Percentiles rank a stretch among this genome's conserved stretches.
These are phyloP conservation scores for Eospalax fontanierii DNA, from an alignment of 2,797 vertebrate species.

Conservation along the genomic window DNA sequence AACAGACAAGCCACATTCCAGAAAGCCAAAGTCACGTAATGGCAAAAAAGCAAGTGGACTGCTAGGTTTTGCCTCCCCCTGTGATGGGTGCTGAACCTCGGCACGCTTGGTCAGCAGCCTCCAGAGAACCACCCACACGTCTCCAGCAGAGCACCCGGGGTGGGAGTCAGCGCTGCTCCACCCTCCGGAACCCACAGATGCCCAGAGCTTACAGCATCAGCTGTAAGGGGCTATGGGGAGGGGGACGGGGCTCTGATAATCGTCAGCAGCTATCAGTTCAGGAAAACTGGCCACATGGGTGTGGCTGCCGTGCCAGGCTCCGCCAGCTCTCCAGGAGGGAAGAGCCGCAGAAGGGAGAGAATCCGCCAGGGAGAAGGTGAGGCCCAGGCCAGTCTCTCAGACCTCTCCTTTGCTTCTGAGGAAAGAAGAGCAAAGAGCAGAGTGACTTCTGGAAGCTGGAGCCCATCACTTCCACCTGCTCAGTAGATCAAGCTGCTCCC, in stretches of 20 bases:
- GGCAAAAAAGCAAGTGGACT: neutral
- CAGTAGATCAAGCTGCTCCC: too few species aligned
- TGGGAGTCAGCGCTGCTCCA: too few species aligned
- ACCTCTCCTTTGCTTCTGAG: neutral
- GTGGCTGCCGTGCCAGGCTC: neutral
- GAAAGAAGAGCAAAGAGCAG: neutral
- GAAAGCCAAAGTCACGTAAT: neutral
- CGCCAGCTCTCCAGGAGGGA: neutral
- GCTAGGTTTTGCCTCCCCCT: neutral
- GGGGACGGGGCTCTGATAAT: neutral
- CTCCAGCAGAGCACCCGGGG: neutral
- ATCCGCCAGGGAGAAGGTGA: neutral
- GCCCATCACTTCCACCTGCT: neutral
- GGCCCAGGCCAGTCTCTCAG: neutral
- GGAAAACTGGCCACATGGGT: neutral
- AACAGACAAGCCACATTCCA: neutral
- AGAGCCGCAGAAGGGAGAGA: neutral
- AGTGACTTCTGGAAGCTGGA: neutral
- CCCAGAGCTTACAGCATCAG: neutral
- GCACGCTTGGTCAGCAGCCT: neutral
- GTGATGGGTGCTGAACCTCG: neutral
- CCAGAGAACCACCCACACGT: neutral
- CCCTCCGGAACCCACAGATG: neutral
- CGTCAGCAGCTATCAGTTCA: neutral
- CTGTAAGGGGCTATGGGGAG: neutral